phyloP scores from a whole-genome alignment of 2,888 invertebrate genomes.

The Seira sanloemensis region DNA sequence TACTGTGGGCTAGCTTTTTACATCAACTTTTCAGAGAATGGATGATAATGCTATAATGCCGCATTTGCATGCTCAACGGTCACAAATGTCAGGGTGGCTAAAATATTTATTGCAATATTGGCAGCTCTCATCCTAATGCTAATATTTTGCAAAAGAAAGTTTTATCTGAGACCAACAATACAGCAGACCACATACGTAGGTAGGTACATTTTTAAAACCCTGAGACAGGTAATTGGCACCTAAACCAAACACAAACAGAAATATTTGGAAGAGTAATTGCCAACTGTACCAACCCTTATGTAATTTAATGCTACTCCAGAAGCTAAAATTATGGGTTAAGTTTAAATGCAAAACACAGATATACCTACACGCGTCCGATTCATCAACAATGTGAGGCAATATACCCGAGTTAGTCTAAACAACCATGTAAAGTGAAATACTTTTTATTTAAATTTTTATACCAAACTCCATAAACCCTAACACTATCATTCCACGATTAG shows the following conservation, averaged over 20 bases:
- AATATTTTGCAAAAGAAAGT: neutral
- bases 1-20: too few relatives aligned
- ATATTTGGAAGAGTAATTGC: neutral
- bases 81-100: neutral
- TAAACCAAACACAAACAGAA: neutral
- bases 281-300: too few relatives aligned
- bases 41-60: neutral
- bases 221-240: neutral
- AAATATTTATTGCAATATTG: neutral
- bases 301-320: too few relatives aligned
- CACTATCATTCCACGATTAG: too few relatives aligned
- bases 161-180: neutral
- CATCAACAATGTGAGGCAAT: too few relatives aligned
- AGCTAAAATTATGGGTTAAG: too few relatives aligned
- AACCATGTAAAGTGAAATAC: too few relatives aligned
- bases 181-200: neutral
- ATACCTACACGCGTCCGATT: too few relatives aligned
- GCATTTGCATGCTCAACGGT: neutral
- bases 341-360: too few relatives aligned
- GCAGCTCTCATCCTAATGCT: neutral
- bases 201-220: neutral
- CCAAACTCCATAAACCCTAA: too few relatives aligned
- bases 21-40: neutral
- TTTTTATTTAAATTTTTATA: too few relatives aligned
- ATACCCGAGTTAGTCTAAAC: too few relatives aligned